phyloP scores from a whole-genome alignment of 2,797 vertebrate genomes.

The Tangara arthus region DNA sequence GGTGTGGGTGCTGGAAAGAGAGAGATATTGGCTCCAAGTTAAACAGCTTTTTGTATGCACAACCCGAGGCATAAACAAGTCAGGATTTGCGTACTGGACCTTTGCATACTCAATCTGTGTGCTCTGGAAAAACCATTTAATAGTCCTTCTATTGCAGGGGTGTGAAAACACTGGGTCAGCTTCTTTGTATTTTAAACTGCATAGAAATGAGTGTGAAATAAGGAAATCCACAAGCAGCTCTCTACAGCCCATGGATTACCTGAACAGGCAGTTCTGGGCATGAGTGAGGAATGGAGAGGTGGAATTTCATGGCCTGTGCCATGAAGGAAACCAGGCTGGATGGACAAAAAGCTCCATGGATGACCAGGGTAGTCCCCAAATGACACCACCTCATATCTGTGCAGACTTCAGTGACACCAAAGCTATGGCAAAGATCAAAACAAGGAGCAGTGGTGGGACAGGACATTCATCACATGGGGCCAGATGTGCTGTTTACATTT shows the following conservation, averaged over 20 bases:
- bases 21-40: conserved; percentile 55
- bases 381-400: accelerated
- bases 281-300: background rate
- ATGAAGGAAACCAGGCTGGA: background rate
- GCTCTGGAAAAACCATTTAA: conserved; percentile 17
- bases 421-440: background rate
- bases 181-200: conserved; percentile 36
- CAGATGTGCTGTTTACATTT: background rate
- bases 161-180: conserved; percentile 58
- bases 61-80: conserved; percentile 63
- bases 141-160: conserved; percentile 14
- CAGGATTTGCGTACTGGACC: conserved; percentile 60
- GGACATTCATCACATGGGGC: accelerated
- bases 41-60: conserved; percentile 67
- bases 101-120: conserved; percentile 52
- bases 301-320: background rate
- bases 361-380: no score
- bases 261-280: background rate
- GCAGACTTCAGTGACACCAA: background rate
- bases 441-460: background rate
- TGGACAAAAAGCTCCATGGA: background rate
- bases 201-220: conserved; percentile 26
- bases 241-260: background rate
- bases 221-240: conserved; percentile 33
- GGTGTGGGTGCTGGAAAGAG: conserved; percentile 59